A percentile compares a stretch with the other conserved stretches of the same genome.
Evolutionary conservation across 2,888 invertebrate species (phyloP).

Genomic region (Trachelus iudaicus): DNA sequence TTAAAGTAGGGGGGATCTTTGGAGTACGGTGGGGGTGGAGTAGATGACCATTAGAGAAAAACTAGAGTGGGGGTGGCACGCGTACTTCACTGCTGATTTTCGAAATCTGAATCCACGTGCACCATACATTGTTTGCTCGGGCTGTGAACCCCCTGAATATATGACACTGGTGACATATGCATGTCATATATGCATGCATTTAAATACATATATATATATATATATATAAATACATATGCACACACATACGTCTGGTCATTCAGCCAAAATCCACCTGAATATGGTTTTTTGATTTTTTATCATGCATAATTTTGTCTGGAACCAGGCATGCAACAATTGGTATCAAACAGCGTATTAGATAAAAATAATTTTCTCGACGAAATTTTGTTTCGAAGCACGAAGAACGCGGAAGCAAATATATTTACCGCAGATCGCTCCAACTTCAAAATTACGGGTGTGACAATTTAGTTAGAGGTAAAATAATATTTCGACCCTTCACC

Average conservation of each 20-base stretch:
- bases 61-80: slow-evolving; percentile 37
- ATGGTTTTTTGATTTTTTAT: not conserved
- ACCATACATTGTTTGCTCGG: not conserved
- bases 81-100: slow-evolving; percentile 31
- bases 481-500: not conserved
- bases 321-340: not conserved
- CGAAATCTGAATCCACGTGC: slow-evolving; percentile 1
- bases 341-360: not conserved
- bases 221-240: too few species aligned
- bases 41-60: slow-evolving; percentile 28
- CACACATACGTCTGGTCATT: not conserved
- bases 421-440: not conserved
- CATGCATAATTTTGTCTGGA: not conserved
- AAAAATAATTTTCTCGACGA: not conserved
- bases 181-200: not conserved
- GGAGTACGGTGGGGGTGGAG: slow-evolving; percentile 33
- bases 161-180: not conserved
- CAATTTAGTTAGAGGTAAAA: not conserved
- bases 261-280: not conserved
- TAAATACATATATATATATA: not conserved
- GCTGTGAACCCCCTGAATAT: not conserved
- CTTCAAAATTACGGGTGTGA: not conserved
- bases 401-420: not conserved
- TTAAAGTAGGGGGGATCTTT: slow-evolving; percentile 38
- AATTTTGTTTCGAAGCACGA: not conserved